phyloP scores from a whole-genome alignment of 35 echinoderm and acorn worm species.

The Ptychodera flava region DNA sequence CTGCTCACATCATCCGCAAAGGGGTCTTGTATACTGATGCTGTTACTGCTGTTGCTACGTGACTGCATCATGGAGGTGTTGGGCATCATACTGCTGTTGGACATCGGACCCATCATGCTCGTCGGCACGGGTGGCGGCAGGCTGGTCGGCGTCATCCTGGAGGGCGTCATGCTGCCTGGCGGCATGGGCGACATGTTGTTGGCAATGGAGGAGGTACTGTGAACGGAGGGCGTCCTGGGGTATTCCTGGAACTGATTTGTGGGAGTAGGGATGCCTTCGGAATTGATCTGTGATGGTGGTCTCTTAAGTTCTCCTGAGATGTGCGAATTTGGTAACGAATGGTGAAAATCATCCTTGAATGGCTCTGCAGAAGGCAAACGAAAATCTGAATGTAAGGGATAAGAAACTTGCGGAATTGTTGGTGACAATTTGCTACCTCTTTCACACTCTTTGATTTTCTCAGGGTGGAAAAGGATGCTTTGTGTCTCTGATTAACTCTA shows the following conservation, averaged over 20 bases:
- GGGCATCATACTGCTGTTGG: slow-evolving; percentile 29
- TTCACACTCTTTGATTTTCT: no score
- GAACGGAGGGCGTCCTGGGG: background rate
- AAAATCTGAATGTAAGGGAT: no score
- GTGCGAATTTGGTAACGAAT: background rate
- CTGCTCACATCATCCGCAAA: slow-evolving; percentile 50
- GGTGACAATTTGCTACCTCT: no score
- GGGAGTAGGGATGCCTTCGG: background rate
- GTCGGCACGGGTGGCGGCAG: slow-evolving; percentile 39
- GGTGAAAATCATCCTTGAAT: background rate
- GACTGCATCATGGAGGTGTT: slow-evolving; percentile 53
- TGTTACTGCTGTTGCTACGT: slow-evolving; percentile 56
- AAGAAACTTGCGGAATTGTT: no score
- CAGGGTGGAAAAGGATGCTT: no score
- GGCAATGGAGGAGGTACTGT: slow-evolving; percentile 27
- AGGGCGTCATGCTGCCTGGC: slow-evolving; percentile 1
- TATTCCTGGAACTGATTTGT: background rate
- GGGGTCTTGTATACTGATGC: slow-evolving; percentile 86
- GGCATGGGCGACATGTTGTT: slow-evolving; percentile 77
- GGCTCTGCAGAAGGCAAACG: background rate
- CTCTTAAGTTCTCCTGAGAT: background rate
- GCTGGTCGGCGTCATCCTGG: slow-evolving; percentile 31
- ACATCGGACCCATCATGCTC: slow-evolving; percentile 27
- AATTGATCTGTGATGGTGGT: background rate
- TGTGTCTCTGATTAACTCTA: no score